These are phyloP conservation scores for Ericerus pela DNA, from an alignment of 1,140 invertebrate genomes.

Conservation along the genomic window DNA sequence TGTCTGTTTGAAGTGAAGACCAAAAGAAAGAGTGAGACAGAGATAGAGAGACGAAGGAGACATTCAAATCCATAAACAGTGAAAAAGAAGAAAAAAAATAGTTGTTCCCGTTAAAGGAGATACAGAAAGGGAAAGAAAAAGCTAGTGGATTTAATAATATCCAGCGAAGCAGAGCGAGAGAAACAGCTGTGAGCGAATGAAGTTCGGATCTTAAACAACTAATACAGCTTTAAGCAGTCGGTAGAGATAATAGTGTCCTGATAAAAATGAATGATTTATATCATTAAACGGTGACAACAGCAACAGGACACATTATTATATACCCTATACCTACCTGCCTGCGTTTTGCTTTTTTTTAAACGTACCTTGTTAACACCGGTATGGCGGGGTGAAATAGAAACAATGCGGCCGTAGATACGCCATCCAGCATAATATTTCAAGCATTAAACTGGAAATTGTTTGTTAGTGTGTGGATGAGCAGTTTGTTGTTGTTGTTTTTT, in stretches of 20 bases:
- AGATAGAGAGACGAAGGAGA: too few species aligned
- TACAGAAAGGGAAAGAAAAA: not conserved
- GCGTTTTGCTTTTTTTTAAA: too few species aligned
- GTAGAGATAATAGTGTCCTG: constrained; percentile 2
- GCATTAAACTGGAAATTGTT: constrained; percentile 8
- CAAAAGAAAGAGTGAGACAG: too few species aligned
- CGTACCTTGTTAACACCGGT: too few species aligned
- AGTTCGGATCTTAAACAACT: not conserved
- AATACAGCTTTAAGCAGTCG: not conserved
- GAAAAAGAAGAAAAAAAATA: too few species aligned
- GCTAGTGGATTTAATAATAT: not conserved
- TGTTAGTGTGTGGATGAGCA: not conserved
- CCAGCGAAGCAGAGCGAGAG: not conserved
- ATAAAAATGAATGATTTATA: constrained; percentile 12
- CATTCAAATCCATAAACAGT: too few species aligned
- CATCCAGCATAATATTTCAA: constrained; percentile 10
- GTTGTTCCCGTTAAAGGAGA: too few species aligned
- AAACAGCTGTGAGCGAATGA: too few species aligned
- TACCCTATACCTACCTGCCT: constrained; percentile 1
- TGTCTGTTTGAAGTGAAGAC: too few species aligned
- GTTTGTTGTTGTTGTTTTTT: too few species aligned
- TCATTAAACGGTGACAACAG: constrained; percentile 12
- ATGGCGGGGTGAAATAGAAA: constrained; percentile 7
- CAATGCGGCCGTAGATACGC: constrained; percentile 4
- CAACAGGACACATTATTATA: constrained; percentile 12